phyloP scores from a whole-genome alignment of 2,113 vertebrate genomes.

The Sialia sialis region DNA sequence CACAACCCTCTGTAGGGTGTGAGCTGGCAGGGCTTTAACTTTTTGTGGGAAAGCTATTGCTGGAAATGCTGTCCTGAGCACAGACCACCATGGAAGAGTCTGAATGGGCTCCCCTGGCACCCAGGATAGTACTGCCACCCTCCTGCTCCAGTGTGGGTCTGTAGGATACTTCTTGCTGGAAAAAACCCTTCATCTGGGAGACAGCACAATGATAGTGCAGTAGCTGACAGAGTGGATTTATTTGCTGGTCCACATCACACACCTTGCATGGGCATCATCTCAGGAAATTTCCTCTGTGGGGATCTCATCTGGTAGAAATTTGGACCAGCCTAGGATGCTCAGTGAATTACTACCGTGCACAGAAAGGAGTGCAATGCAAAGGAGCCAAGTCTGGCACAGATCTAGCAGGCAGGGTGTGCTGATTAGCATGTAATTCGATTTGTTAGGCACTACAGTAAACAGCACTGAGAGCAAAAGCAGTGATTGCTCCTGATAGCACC shows the following conservation, averaged over 20 bases:
- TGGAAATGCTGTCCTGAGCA: background rate
- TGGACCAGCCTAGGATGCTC: background rate
- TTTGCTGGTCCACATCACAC: background rate
- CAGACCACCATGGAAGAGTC: background rate
- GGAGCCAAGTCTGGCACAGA: background rate
- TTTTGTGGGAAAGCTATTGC: background rate
- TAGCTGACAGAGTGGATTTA: background rate
- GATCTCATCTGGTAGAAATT: fast-evolving
- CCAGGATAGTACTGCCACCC: background rate
- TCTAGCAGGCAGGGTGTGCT: background rate
- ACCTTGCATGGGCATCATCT: background rate
- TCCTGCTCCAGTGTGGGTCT: background rate
- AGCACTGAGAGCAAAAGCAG: background rate
- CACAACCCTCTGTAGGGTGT: background rate
- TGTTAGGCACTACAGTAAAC: background rate
- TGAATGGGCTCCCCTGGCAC: background rate
- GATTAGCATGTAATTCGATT: background rate
- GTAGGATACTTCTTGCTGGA: background rate
- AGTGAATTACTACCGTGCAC: background rate
- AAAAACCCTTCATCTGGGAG: background rate
- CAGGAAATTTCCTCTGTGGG: background rate
- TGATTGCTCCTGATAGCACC: background rate
- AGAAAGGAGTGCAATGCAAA: background rate
- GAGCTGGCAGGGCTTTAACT: background rate
- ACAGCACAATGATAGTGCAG: fast-evolving